Base-by-base conservation (phyloP, 1,140 invertebrate genomes). In the Trichonephila inaurata region DNA sequence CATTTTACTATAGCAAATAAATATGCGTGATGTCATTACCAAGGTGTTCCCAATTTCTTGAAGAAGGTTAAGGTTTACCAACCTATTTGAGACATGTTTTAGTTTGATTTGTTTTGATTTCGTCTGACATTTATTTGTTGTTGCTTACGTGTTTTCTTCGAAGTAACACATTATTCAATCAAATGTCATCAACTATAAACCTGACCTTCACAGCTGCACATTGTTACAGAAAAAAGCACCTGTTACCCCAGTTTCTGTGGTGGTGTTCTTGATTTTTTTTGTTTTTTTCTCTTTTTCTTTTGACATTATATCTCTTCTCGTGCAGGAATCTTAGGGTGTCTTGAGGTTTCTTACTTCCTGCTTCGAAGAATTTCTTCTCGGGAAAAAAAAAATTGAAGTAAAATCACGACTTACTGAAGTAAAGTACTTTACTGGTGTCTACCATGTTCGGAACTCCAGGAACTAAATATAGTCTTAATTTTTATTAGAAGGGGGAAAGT, bases 191-290 rank as follows among this genome's bases (percentile, higher is more conserved):
- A 77, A 40, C 72, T 18, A 33, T 28, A 77, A 77, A 77, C 72
- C 33, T 77, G 72, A 77, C 72, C 72, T 77, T 77, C 72, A 40
- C 18, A 33, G 72, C 28, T 77, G 72, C 14, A 77, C 72, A 77
- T 40, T 77, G 28, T 77, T 77, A 40, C 72, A 77, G 6, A 33
- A 77, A 40, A 77, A 77, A 77, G 40, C 72, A 77, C 72, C 33
- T 77, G 72, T 77, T 77, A 77, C 72, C 72, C 72, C 33, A 77
- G 24, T 77, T 77, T 33, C 33, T 40, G 72, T 12, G 28, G 66
- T 24, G n/a, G 21, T 77, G 72, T 77, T 77, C 72, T 33, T 77
- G 18, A 19, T 77, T 77, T 77, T 5, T 77, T 77, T 77, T 40
- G 18, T 5, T 77, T 77, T 6, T 40, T 1, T 77, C 33, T 77